A percentile compares a stretch with the other conserved stretches of the same genome.
Evolutionary conservation across 2,888 invertebrate genomes (phyloP).

Genomic region (Cactoblastis cactorum): DNA sequence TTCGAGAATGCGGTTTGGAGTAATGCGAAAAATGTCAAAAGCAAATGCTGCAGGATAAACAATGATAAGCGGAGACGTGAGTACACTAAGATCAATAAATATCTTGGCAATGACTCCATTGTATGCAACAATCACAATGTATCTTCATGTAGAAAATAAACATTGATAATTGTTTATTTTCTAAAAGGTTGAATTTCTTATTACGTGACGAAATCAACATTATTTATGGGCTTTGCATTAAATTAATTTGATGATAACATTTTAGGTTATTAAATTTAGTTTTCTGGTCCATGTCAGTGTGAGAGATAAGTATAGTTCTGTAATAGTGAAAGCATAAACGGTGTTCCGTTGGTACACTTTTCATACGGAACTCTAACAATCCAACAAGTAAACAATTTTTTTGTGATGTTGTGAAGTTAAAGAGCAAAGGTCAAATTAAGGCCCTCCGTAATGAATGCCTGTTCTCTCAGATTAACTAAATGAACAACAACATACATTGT

Average conservation of each 20-base stretch:
- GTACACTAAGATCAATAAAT: constrained; percentile 4
- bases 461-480: not conserved
- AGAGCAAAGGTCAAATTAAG: not conserved
- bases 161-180: not conserved
- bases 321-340: no score
- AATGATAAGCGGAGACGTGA: constrained; percentile 9
- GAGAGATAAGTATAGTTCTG: no score
- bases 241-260: no score
- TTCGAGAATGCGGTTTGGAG: not conserved
- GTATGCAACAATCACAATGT: constrained; percentile 12
- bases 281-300: no score
- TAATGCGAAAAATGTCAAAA: not conserved
- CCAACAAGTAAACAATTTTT: no score
- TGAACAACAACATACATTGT: not conserved
- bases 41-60: not conserved
- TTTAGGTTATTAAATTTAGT: no score
- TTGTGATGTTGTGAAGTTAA: not conserved
- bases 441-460: not conserved
- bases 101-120: not conserved
- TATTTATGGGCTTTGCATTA: no score
- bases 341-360: no score
- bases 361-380: no score
- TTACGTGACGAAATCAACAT: no score
- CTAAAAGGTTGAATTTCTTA: no score
- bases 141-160: constrained; percentile 2